Evolutionary conservation across 2,888 invertebrate genomes (phyloP).

Genomic region (Tipula lateralis): DNA sequence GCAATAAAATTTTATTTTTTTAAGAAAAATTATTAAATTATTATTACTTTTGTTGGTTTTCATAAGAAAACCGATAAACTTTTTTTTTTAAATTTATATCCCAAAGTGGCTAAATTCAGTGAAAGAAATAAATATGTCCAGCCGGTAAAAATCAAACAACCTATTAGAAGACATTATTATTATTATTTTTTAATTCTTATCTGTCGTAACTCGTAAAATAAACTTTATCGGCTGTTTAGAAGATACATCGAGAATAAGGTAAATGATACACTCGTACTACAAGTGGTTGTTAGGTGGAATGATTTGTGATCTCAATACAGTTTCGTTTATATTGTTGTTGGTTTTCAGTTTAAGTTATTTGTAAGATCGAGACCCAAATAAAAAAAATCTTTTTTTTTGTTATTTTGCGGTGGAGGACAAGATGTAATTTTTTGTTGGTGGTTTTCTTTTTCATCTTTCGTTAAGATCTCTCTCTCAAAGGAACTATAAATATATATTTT

Average conservation of each 20-base stretch:
- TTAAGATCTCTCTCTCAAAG: background rate
- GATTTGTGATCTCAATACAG: background rate
- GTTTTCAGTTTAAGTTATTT: background rate
- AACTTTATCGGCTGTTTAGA: background rate
- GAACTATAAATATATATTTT: background rate
- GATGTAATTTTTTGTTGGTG: background rate
- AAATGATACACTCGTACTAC: background rate
- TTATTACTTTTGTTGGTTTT: background rate
- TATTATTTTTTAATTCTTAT: background rate
- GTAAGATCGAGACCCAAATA: background rate
- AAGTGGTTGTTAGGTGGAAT: background rate
- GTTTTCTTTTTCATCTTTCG: background rate
- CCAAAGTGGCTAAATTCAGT: constrained; percentile 13
- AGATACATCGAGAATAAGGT: background rate
- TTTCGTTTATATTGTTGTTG: background rate
- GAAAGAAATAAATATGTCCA: background rate
- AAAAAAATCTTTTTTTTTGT: background rate
- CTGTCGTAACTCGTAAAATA: background rate
- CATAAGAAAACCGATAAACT: background rate
- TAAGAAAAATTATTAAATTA: constrained; percentile 4
- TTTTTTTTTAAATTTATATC: background rate
- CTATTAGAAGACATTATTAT: background rate
- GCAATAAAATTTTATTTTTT: background rate
- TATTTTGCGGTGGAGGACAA: constrained; percentile 19
- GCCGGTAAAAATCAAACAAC: constrained; percentile 11